Base-by-base conservation (phyloP, 2,888 invertebrate species). In the Crioceris asparagi region DNA sequence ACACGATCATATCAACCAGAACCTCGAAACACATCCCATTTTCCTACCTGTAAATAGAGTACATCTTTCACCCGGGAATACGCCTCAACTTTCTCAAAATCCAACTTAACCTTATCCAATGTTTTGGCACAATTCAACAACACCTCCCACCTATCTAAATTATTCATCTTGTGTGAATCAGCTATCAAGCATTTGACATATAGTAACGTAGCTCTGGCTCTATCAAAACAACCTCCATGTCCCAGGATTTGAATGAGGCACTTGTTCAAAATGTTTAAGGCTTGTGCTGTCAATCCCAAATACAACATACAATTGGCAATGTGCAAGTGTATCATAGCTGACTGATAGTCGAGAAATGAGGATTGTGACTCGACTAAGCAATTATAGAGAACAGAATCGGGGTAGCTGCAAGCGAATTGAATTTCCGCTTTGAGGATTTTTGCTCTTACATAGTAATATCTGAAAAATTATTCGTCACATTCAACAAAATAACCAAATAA, bases 171-270 rank as follows among this genome's bases (percentile, higher is more conserved):
- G 4, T 71, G 66, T 2, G 76, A 74, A 19, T 77, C 74, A 1
- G 84, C 83, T 27, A 86, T 70, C 17, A 81, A 66, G 59, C 87
- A 88, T 55, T 84, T 84, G 0, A 82, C 79, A 53, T 84, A 83
- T 10, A 87, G 65, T 39, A 87, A 70, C 54, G 80, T 67, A 0
- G 77, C 80, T 64, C 84, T 75, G 2, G 82, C 88, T 54, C 80
- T 75, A 59, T 92, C 90, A 51, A 79, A 85, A 15, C 77, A 69
- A 11, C 83, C 82, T 2, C 90, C 90, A 55, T 90, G 84, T 1
- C 85, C 77, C 59, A 88, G 72, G 14, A 32, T 26, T 27, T 60
- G 76, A 72, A 56, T 44, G 38, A 60, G 48, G 41, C 57, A 58
- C 37, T 53, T 50, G 46, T 82, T 77, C 1, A 84, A 71, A 8